Evolutionary conservation across 2,888 invertebrate species (phyloP), one percentile per base, ranked within the genome.

Genomic region (Acheta domesticus): DNA sequence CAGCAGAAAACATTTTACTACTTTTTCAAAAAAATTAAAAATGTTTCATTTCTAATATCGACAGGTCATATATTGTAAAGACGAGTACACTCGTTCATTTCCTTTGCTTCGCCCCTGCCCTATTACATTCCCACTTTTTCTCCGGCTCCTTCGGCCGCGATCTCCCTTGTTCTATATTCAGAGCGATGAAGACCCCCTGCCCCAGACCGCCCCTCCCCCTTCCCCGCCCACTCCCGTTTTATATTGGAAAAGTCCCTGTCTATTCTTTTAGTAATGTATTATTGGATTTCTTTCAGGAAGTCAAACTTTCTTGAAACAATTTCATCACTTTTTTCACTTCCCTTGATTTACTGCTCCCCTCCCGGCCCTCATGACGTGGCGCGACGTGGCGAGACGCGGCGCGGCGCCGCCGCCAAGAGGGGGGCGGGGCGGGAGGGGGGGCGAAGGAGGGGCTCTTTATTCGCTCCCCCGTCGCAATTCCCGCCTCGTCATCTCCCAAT

Each of bases 231-330:
- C 62, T 62, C 62, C 16, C 62, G 62, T 62, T 19, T 62, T 62
- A 62, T 62, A 62, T 62, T 62, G 62, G 62, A 62, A 62, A 62
- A 62, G 62, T 62, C 62, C 16, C 62, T 62, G 16, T 62, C 62
- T 62, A 62, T 62, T 62, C 62, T 62, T 62, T 62, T n/a, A 62
- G 62, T 62, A 62, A 62, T 62, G 62, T 62, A 62, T 62, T 62
- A 62, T 62, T 62, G 62, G 62, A 62, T 62, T 62, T 62, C 62
- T 62, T 62, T 62, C 62, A 19, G 62, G n/a, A 62, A 62, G 62
- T 62, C 62, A 62, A 62, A 62, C 16, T 62, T 62, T 62, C 62
- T 62, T 62, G 62, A 62, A 62, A 62, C 62, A 62, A 62, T 62
- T 62, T 62, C 62, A 62, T 62, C 62, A 62, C 62, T 62, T 62